A percentile compares a stretch with the other conserved stretches of the same genome.
Conservation (phyloP, 2,888 invertebrate genomes). For the Leuctra nigra region DNA sequence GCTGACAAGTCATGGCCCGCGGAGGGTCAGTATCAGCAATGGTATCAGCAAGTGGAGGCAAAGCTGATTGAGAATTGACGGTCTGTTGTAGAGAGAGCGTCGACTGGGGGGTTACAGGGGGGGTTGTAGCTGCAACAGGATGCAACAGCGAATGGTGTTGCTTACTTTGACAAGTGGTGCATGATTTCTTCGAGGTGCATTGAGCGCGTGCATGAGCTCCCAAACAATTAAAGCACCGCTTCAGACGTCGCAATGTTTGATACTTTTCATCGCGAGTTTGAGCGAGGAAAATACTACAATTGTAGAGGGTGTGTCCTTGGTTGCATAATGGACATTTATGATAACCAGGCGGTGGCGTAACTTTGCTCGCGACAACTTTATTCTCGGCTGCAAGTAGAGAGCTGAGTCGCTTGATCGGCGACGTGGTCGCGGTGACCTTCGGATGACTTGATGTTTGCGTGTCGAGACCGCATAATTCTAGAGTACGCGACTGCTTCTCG, state of each 20-base stretch:
- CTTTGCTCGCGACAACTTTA: too few species aligned
- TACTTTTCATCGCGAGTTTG: neutral
- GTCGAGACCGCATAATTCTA: neutral
- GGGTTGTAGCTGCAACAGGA: neutral
- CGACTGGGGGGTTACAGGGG: neutral
- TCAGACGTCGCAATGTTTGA: neutral
- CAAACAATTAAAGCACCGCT: neutral
- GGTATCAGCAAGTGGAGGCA: neutral
- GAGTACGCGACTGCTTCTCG: neutral
- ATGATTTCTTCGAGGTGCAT: neutral
- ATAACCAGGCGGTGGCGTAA: neutral
- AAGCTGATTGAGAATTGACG: neutral
- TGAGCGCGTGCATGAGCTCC: neutral
- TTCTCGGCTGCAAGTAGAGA: neutral
- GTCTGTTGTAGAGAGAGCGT: neutral
- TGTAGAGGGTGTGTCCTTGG: neutral
- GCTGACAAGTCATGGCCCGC: neutral
- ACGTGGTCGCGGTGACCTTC: neutral
- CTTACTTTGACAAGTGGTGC: neutral
- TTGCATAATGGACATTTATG: neutral
- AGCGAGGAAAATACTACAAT: neutral
- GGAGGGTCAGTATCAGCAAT: neutral
- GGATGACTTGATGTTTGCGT: neutral
- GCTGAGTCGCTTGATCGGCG: neutral
- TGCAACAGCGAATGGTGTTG: neutral